These are phyloP conservation scores for Ptychodera flava DNA, from an alignment of 35 echinoderm and acorn worm genomes.

Conservation along the genomic window DNA sequence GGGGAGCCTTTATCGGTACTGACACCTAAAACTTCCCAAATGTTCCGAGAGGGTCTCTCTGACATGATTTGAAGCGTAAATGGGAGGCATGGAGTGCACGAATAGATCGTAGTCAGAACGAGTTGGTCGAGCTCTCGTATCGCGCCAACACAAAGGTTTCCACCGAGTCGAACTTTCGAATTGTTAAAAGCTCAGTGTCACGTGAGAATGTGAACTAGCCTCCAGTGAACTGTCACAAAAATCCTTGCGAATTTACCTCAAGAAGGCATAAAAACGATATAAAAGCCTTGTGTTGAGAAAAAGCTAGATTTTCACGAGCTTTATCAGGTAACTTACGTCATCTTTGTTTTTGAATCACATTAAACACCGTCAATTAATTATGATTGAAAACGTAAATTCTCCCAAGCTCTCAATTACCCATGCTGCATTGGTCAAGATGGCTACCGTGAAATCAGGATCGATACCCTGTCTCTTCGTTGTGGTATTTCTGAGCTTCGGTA, in stretches of 20 bases:
- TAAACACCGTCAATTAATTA: background rate
- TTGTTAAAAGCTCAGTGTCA: background rate
- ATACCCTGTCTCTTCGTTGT: background rate
- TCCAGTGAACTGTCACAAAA: background rate
- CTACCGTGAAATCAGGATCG: background rate
- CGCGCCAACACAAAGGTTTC: background rate
- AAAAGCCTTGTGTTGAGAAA: no score
- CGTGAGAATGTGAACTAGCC: background rate
- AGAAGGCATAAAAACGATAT: no score
- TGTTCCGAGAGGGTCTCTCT: background rate
- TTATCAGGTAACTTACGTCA: background rate
- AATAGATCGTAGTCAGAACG: background rate
- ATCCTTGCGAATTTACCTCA: background rate
- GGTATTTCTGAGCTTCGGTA: background rate
- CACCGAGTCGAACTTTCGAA: background rate
- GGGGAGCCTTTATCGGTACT: background rate
- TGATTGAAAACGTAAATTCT: background rate
- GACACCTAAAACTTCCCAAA: background rate
- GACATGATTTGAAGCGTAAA: background rate
- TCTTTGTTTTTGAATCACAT: background rate
- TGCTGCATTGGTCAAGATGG: background rate
- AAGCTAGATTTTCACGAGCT: no score
- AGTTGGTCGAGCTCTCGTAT: background rate
- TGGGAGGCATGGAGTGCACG: background rate
- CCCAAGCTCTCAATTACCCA: background rate